A percentile compares a stretch with the other conserved stretches of the same genome.
Conservation (phyloP, 1,140 invertebrate species). For the Berghia stephanieae region DNA sequence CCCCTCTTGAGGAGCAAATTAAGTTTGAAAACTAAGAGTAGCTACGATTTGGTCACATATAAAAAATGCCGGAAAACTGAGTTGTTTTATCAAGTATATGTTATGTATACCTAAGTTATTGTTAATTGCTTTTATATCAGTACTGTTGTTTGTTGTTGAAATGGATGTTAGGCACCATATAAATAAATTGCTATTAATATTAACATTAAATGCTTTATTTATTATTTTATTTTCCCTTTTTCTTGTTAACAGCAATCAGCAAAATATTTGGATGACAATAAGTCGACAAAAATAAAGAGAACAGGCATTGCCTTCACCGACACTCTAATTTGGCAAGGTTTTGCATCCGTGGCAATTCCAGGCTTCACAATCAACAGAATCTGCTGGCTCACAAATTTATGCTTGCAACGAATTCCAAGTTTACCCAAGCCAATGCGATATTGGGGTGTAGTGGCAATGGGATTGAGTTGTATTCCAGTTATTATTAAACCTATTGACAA, state of each 20-base stretch:
- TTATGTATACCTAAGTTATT: too few species aligned
- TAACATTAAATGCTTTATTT: background rate
- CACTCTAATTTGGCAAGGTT: slow-evolving; percentile 89
- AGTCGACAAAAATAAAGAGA: slow-evolving; percentile 43
- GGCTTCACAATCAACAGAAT: slow-evolving; percentile 92
- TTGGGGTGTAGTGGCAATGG: slow-evolving; percentile 80
- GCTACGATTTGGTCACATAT: too few species aligned
- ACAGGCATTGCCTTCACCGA: slow-evolving; percentile 75
- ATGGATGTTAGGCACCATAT: too few species aligned
- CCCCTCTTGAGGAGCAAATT: too few species aligned
- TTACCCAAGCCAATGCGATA: slow-evolving; percentile 70
- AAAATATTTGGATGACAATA: slow-evolving; percentile 41
- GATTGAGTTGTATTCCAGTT: slow-evolving; percentile 86
- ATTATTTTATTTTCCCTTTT: background rate
- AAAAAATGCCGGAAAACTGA: too few species aligned
- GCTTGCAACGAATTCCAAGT: slow-evolving; percentile 69
- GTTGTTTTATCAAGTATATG: too few species aligned
- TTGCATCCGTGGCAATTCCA: slow-evolving; percentile 91
- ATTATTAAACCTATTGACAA: slow-evolving; percentile 92
- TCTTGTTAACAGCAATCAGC: slow-evolving; percentile 47
- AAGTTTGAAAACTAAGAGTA: too few species aligned
- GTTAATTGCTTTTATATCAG: too few species aligned
- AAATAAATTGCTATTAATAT: too few species aligned
- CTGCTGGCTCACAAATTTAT: slow-evolving; percentile 73
- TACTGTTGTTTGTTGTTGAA: too few species aligned